Conservation (phyloP, 1,140 invertebrate genomes). For the Diplogasteroides magnus region DNA sequence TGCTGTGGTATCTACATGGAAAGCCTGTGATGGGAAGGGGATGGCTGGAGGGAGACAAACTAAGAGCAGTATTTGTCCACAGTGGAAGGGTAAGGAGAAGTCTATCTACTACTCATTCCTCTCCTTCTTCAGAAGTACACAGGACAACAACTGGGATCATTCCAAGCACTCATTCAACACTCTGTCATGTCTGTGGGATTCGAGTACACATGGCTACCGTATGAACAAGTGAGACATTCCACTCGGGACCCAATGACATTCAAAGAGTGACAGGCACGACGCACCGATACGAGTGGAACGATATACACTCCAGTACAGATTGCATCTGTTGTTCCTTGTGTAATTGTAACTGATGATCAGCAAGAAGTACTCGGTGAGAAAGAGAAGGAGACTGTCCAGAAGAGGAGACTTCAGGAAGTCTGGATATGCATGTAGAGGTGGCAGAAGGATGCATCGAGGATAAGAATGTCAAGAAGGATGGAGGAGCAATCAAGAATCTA, state of each 20-base stretch:
- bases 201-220: background rate
- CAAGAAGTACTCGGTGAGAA: too few relatives aligned
- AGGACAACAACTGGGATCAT: background rate
- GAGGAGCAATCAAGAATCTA: background rate
- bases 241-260: too few relatives aligned
- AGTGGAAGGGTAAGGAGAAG: background rate
- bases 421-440: background rate
- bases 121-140: background rate
- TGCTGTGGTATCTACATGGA: background rate
- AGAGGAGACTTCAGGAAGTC: background rate
- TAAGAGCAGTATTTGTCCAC: background rate
- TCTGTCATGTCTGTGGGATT: background rate
- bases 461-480: background rate
- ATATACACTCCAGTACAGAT: too few relatives aligned
- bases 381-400: too few relatives aligned
- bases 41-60: background rate
- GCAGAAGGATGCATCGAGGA: background rate
- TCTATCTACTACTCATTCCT: background rate
- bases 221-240: background rate
- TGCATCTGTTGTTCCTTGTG: background rate
- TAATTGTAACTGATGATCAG: too few relatives aligned
- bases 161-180: background rate
- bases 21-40: background rate
- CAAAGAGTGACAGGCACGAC: too few relatives aligned
- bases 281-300: too few relatives aligned